A percentile compares a stretch with the other conserved stretches of the same genome.
phyloP scores from a whole-genome alignment of 2,888 invertebrate genomes.

The Troides aeacus region DNA sequence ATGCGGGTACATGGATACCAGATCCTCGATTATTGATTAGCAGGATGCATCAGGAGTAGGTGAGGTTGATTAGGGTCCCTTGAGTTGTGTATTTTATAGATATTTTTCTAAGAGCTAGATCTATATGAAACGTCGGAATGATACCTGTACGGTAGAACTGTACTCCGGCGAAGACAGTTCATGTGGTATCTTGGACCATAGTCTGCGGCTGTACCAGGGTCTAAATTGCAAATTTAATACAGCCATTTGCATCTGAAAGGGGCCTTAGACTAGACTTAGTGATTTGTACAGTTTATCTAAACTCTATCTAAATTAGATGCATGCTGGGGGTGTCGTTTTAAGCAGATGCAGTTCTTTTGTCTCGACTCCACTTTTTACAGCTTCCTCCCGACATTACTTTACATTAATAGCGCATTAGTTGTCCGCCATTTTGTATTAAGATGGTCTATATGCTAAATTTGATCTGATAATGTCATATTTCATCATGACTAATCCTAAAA shows the following conservation, averaged over 20 bases:
- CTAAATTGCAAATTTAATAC: constrained; percentile 79
- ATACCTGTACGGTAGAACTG: no score
- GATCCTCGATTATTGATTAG: no score
- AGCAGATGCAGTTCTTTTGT: constrained; percentile 45
- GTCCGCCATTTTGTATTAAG: constrained; percentile 1
- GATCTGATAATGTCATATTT: background rate
- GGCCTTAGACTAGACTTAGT: constrained; percentile 63
- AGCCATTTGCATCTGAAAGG: constrained; percentile 77
- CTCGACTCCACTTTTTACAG: constrained; percentile 38
- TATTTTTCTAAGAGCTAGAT: no score
- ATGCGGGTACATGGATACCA: no score
- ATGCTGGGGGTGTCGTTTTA: constrained; percentile 44
- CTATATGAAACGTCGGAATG: no score
- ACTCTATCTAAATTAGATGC: constrained; percentile 73
- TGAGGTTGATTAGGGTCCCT: no score
- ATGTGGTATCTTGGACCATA: constrained; percentile 37
- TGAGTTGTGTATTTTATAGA: no score
- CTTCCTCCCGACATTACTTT: constrained; percentile 17
- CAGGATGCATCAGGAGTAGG: no score
- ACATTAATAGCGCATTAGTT: constrained; percentile 8
- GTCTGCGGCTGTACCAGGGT: constrained; percentile 59
- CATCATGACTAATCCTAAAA: background rate
- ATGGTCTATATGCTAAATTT: constrained; percentile 1
- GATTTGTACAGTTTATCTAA: constrained; percentile 74
- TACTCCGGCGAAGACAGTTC: no score